Evolutionary conservation across 2,113 vertebrate genomes (phyloP), one percentile per base, ranked within the genome.

Genomic region (Aplodontia rufa): DNA sequence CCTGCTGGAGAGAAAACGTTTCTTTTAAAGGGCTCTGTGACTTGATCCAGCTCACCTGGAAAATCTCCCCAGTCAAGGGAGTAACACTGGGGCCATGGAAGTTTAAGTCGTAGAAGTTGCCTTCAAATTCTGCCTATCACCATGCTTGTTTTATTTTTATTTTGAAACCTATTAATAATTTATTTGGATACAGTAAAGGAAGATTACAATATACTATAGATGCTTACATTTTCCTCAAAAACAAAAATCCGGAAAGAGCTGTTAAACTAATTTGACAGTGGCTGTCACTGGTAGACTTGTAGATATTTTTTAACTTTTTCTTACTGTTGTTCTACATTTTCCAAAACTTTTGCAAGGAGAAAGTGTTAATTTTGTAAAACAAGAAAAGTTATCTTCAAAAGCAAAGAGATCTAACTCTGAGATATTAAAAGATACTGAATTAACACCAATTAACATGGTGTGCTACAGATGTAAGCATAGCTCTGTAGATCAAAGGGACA

Each of bases 371-470:
- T 93, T 96, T 81, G 26, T 40, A 71, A 68, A 84, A 81, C 76
- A 68, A 42, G 89, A 60, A 78, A 87, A 45, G 49, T 88, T 58
- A 72, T 45, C 93, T 97, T 97, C 96, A 94, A 96, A 97, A 83
- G 66, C 62, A 85, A 91, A 94, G 85, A 62, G 81, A 93, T 91
- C 68, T 79, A 53, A 86, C 72, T 66, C 13, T 64, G 10, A 40
- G 74, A 69, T 49, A 22, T 51, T 94, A 62, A 86, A 90, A 94
- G 84, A 87, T 45, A 72, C 11, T 58, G 91, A 94, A 83, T 97
- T 97, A 97, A 81, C 96, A 97, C 94, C 83, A 89, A 47, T 78
- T 94, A 94, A 87, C 40, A 76, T 42, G 89, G 74, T 88, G 82
- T 75, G 88, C 24, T 87, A 17, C 30, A 40, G 74, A 51, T 47